Evolutionary conservation across 2,888 invertebrate genomes (phyloP), one percentile per base, ranked within the genome.

Genomic region (Scaptomyza parva): DNA sequence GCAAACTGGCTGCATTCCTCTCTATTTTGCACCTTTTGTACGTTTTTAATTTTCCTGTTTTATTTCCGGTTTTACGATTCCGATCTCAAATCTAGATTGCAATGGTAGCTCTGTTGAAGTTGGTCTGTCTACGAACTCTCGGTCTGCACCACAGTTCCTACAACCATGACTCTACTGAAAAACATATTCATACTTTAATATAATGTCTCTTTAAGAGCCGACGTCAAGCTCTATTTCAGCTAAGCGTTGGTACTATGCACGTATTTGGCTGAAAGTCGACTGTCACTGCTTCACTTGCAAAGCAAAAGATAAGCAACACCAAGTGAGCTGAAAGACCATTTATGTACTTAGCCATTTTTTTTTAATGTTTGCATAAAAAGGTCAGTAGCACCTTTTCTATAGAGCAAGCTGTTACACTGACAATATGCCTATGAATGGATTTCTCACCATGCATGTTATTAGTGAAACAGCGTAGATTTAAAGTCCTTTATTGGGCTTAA

Each of bases 41-140:
- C 88, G 88, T 88, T 91, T 90, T 91, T 91, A 91, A 91, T 91
- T 91, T 91, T 91, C 91, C 91, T 91, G 91, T 91, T 90, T 91
- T 91, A 91, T 90, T 91, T 91, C 91, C 91, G 91, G 90, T 86
- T 90, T 90, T 88, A 85, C 89, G 89, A 91, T 90, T 91, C 90
- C 88, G 89, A 90, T 90, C 88, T 90, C 88, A 84, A 86, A 84
- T 88, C 86, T 82, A 89, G 89, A 90, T 91, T 90, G 90, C 77
- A 75, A 69, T 75, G 63, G 70, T 76, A 63, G 63, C 61, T 67
- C 60, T 71, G 76, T 60, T 65, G 76, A 44, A 59, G 71, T 76
- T 61, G 58, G 71, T 70, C 71, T 50, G 44, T 54, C 75, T 48
- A 48, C 45, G 43, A 66, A 20, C 57, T 60, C 43, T 9, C 40